A percentile compares a stretch with the other conserved stretches of the same genome.
Evolutionary conservation across 2,888 invertebrate species (phyloP).

Genomic region (Trissoscelio sp.): DNA sequence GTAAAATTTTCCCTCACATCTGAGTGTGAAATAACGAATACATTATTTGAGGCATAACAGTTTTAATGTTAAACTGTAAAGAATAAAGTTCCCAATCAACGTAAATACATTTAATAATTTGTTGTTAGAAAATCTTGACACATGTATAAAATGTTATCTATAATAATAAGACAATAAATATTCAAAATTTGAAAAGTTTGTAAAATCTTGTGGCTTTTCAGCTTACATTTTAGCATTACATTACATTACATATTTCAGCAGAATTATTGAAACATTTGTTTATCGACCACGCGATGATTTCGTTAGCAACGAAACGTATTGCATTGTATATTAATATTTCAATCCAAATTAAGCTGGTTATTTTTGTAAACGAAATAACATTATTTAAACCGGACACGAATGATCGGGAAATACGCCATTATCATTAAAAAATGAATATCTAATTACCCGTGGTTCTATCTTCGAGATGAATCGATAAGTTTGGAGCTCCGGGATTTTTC

Average conservation of each 20-base stretch:
- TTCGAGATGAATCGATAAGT: conserved; percentile 13
- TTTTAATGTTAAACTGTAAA: too few relatives aligned
- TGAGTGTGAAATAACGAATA: conserved; percentile 24
- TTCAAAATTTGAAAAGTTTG: too few relatives aligned
- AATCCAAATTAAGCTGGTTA: conserved; percentile 3
- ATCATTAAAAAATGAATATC: conserved; percentile 36
- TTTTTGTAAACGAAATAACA: conserved; percentile 44
- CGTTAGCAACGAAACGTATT: conserved; percentile 26
- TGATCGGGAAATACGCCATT: conserved; percentile 18
- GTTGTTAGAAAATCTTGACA: too few relatives aligned
- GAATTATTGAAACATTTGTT: conserved; percentile 25
- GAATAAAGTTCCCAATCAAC: too few relatives aligned
- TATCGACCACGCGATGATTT: conserved; percentile 17
- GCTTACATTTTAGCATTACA: too few relatives aligned
- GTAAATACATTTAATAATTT: too few relatives aligned
- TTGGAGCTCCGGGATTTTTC: conserved; percentile 12
- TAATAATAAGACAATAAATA: too few relatives aligned
- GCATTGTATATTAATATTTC: conserved; percentile 29
- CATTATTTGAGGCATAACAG: too few relatives aligned
- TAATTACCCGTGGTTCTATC: conserved; percentile 18
- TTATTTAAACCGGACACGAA: conserved; percentile 23
- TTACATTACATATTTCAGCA: neutral
- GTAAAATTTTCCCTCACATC: neutral
- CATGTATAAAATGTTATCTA: too few relatives aligned
- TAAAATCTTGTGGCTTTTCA: too few relatives aligned